Base-by-base conservation (phyloP, 92 coral and sea anemone species). In the Zoanthus sociatus region DNA sequence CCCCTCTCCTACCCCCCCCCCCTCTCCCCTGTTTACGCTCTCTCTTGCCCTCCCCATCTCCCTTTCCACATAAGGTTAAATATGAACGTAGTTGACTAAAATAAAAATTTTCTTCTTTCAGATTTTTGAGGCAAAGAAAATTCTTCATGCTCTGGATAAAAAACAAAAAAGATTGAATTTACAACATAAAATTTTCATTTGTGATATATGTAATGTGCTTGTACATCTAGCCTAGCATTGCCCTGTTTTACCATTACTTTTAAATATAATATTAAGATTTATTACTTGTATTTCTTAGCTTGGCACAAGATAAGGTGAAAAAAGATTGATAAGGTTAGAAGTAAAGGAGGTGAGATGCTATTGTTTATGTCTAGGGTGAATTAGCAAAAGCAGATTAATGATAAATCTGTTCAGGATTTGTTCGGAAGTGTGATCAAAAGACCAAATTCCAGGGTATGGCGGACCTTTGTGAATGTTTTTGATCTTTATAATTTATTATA, bases 61-160 rank as follows among this genome's bases (percentile, higher is more conserved):
- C 63, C 18, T 53, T 9, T 53, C 17, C 63, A 56, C 12, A 13
- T 11, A 17, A 56, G 18, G 63, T 56, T 56, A 56, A 12, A 13
- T 56, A 56, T 56, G 20, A 56, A 56, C 14, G 63, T 56, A 56
- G 12, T 56, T 2, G 63, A 56, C 63, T 56, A 9, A 56, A 56
- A 56, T 56, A 56, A 56, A 16, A 17, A 26, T 26, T 26, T 56
- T 56, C 12, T 53, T 56, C 63, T 56, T 56, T 56, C 63, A 56
- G 63, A 76, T 76, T 76, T 76, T 60, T 44, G 81, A 76, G 58
- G 81, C 61, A 60, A 42, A 31, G 60, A 37, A 76, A 14, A 60
- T 76, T 76, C 81, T 76, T 54, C 61, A 76, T 54, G 10, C 54
- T 48, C n/a, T 76, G 81, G 21, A 6, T 32, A 54, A 76, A 60